A percentile compares a stretch with the other conserved stretches of the same genome.
Conservation (phyloP, 2,797 vertebrate species). For the Heterohyrax brucei region DNA sequence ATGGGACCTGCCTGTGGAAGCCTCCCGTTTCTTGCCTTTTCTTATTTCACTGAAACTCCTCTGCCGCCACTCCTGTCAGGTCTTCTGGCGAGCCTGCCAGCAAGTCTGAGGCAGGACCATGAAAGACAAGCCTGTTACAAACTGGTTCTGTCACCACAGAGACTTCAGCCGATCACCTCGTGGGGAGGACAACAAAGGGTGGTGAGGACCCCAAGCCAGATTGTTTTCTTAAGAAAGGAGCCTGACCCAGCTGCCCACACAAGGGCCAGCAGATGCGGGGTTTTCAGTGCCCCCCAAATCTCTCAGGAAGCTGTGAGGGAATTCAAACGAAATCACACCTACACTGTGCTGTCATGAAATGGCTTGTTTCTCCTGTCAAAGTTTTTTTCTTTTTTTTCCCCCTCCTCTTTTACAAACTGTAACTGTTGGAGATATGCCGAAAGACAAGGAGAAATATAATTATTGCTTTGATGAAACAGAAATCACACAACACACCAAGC, state of each 20-base stretch:
- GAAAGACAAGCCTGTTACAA: constrained; percentile 92
- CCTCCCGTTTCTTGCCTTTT: constrained; percentile 69
- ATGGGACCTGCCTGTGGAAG: constrained; percentile 60
- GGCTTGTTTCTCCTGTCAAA: neutral
- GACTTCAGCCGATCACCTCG: constrained; percentile 91
- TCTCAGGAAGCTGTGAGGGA: rapidly evolving
- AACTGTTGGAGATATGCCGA: neutral
- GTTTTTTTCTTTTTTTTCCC: no score
- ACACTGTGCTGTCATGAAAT: neutral
- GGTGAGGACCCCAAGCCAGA: constrained; percentile 86
- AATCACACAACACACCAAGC: neutral
- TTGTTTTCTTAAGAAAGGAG: constrained; percentile 86
- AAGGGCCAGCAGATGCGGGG: constrained; percentile 80
- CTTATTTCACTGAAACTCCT: constrained; percentile 66
- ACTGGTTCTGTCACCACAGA: constrained; percentile 91
- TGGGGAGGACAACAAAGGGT: constrained; percentile 90
- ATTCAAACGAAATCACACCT: neutral
- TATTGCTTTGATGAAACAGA: neutral
- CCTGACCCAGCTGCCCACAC: constrained; percentile 84
- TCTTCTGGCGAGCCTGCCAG: constrained; percentile 81
- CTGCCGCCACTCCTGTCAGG: constrained; percentile 72
- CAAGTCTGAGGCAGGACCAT: constrained; percentile 81
- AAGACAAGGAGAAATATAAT: neutral
- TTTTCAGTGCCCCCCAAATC: constrained; percentile 43
- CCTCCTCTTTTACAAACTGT: neutral